Base-by-base conservation (phyloP, 2,888 invertebrate genomes). In the Drosophila recens region DNA sequence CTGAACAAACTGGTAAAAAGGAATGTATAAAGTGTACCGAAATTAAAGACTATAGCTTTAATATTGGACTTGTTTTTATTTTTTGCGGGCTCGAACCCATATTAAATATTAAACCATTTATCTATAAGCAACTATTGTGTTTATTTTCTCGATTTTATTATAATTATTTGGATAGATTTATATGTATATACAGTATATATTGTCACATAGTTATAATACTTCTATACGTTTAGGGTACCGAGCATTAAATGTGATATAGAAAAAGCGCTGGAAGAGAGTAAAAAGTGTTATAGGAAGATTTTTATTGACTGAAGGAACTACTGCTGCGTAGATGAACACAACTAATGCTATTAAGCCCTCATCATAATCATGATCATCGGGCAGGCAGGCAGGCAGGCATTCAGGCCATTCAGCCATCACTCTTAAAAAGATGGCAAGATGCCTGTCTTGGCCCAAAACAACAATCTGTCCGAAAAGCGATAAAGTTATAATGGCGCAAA, bases 401-500 rank as follows among this genome's bases (percentile, higher is more conserved):
- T 53, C 42, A 20, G 27, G 87, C 30, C 30, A 30, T 30, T 69
- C 76, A 82, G 20, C 30, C 85, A 85, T 87, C 83, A 83, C 85
- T 87, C 80, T 61, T 64, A 59, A 36, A 45, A 40, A 8, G 43
- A 45, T 45, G 45, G 23, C 45, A 45, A 45, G n/a, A 6, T 13
- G 46, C 65, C 45, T 59, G 64, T 46, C 43, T 45, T 45, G 51
- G 81, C 79, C 82, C 34, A 27, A 43, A 62, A 62, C 36, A 89
- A 87, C 90, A 86, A 85, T 86, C 90, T 85, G 88, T 87, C 87
- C 88, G 82, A 89, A 58, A 88, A 86, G 88, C 90, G 87, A 87
- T 87, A 86, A 90, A 87, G 87, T 87, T 89, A 87, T 89, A 87
- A 87, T 89, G 90, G 90, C 82, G 83, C 89, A 87, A 87, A 88